Evolutionary conservation across 2,113 vertebrate genomes (phyloP).

Genomic region (Boulengeromyrus knoepffleri): DNA sequence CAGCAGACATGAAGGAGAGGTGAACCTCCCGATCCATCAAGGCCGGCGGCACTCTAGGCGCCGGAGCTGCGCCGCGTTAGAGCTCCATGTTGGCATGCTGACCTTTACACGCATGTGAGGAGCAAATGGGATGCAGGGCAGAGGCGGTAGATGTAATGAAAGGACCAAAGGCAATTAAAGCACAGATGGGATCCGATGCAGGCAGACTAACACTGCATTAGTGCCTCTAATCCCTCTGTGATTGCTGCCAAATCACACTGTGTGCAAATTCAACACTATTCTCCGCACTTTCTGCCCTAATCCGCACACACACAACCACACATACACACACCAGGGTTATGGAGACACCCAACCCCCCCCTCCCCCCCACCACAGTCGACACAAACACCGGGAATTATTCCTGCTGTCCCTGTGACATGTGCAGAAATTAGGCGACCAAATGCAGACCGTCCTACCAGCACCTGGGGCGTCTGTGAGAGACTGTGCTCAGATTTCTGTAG

Average conservation of each 20-base stretch:
- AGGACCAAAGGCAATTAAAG: slow-evolving; percentile 26
- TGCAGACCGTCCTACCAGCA: not conserved
- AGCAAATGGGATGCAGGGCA: slow-evolving; percentile 11
- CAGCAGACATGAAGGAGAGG: not conserved
- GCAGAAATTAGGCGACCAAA: not conserved
- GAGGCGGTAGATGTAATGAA: slow-evolving; percentile 26
- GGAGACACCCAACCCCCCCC: not conserved
- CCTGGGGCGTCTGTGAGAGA: not conserved
- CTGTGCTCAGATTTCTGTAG: not conserved
- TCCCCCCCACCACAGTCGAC: not conserved
- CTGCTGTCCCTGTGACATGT: not conserved
- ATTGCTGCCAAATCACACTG: not conserved
- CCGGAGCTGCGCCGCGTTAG: not conserved
- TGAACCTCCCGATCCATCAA: not conserved
- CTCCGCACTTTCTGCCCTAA: not conserved
- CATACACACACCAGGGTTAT: not conserved
- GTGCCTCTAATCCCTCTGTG: slow-evolving; percentile 21
- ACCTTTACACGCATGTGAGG: not conserved
- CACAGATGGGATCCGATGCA: not conserved
- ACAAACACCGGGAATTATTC: not conserved
- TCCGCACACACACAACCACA: slow-evolving; percentile 1
- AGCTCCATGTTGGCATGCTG: not conserved
- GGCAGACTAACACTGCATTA: slow-evolving; percentile 14
- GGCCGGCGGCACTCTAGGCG: too few relatives aligned
- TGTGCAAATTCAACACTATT: slow-evolving; percentile 1